Conservation (phyloP, 1,140 invertebrate species). For the Drosophila orena region DNA sequence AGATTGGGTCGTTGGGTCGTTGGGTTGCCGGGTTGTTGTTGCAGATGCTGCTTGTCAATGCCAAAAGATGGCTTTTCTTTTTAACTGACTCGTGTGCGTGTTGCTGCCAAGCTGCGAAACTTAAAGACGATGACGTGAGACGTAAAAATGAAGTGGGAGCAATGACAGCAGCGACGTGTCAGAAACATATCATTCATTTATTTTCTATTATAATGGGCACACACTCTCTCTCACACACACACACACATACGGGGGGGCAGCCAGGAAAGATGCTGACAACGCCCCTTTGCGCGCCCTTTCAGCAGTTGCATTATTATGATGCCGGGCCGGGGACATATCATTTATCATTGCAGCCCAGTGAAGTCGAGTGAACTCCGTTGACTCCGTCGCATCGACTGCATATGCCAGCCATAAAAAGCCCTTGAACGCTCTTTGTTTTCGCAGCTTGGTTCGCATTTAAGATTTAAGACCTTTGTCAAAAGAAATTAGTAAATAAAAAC, state of each 20-base stretch:
- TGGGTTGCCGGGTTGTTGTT: conserved; percentile 2
- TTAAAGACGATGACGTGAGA: conserved; percentile 55
- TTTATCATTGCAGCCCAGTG: conserved; percentile 77
- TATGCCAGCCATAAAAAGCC: conserved; percentile 55
- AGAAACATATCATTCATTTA: conserved; percentile 84
- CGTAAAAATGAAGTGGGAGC: conserved; percentile 68
- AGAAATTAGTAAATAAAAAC: conserved; percentile 81
- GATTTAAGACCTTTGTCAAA: conserved; percentile 68
- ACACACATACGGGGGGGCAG: background rate
- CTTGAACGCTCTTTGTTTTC: conserved; percentile 52
- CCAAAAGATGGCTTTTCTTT: conserved; percentile 64
- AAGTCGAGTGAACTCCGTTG: conserved; percentile 78
- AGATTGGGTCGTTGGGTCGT: conserved; percentile 14
- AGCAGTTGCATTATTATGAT: conserved; percentile 78
- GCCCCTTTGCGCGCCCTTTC: conserved; percentile 54
- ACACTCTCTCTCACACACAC: conserved; percentile 5
- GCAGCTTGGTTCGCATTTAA: background rate
- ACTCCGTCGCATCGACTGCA: conserved; percentile 61
- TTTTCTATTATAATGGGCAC: conserved; percentile 80
- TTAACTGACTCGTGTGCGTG: conserved; percentile 50
- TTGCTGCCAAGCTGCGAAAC: conserved; percentile 37
- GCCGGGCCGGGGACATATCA: conserved; percentile 50
- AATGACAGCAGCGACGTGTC: conserved; percentile 79
- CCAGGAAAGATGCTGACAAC: conserved; percentile 55
- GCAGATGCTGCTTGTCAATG: conserved; percentile 69